Evolutionary conservation across 1,140 invertebrate genomes (phyloP), one percentile per base, ranked within the genome.

Genomic region (Drosophila prosaltans): DNA sequence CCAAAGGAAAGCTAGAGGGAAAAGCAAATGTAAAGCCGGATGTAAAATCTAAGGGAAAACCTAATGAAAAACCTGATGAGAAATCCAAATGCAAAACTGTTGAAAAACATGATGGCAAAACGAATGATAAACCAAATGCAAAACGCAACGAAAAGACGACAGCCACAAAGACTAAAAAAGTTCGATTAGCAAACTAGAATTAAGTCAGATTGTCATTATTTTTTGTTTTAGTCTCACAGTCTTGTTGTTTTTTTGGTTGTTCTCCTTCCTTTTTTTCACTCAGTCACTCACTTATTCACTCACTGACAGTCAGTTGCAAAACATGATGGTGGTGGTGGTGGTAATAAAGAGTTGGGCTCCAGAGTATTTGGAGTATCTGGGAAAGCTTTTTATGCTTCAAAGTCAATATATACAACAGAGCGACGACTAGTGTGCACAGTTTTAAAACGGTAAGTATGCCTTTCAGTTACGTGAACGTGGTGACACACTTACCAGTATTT

Each of bases 351-450:
- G 72, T 69, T 57, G 67, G 73, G 70, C 80, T 72, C 76, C 73
- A 67, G 83, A 80, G 83, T 72, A 86, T 82, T 51, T 73, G 80
- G 76, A 77, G 67, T 83, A 86, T 88, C 83, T 82, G 85, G 80
- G 75, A 86, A 86, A 86, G 83, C 83, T 86, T 86, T 86, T 86
- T 88, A 88, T 86, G 80, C 80, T 74, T 86, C 83, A 86, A 86
- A 86, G 83, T 86, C 83, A 86, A 86, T 86, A 86, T 88, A 24
- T 9, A 51, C 21, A 51, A 51, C 65, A 51, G 68, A 83, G 72
- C 80, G 83, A 73, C 83, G 79, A 80, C 76, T 80, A 77, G 76
- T 70, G 81, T 75, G 81, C 72, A 74, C 83, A 82, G 83, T 86
- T 86, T 85, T 86, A 80, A 80, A 88, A 83, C 84, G 83, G 77